phyloP scores from a whole-genome alignment of 2,888 invertebrate genomes.

The Apamea monoglypha region DNA sequence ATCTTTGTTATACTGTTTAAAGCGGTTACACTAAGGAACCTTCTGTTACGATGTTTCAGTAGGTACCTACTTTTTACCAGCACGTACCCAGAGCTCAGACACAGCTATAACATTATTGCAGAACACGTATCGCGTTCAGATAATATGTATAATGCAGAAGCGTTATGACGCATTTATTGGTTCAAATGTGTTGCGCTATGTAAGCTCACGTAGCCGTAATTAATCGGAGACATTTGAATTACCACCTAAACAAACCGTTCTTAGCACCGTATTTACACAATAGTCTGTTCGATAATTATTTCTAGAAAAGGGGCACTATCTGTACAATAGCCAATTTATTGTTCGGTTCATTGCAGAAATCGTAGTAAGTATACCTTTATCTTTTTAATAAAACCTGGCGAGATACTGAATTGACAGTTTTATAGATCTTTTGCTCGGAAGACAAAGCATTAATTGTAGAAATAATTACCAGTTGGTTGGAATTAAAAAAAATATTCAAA shows the following conservation, averaged over 20 bases:
- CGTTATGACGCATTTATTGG: slow-evolving; percentile 87
- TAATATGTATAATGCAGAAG: slow-evolving; percentile 87
- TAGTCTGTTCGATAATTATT: slow-evolving; percentile 20
- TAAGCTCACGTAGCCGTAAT: slow-evolving; percentile 74
- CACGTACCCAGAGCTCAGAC: slow-evolving; percentile 74
- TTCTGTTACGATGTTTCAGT: slow-evolving; percentile 76
- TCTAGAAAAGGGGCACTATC: slow-evolving; percentile 43
- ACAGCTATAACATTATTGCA: slow-evolving; percentile 86
- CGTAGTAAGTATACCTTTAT: slow-evolving; percentile 40
- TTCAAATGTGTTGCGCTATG: slow-evolving; percentile 78
- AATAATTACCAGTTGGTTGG: slow-evolving; percentile 4
- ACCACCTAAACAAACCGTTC: slow-evolving; percentile 20
- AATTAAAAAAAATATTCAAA: slow-evolving; percentile 22
- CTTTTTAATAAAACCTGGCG: slow-evolving; percentile 48
- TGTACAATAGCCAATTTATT: slow-evolving; percentile 35
- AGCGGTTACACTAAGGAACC: slow-evolving; percentile 15
- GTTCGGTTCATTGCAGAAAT: slow-evolving; percentile 35
- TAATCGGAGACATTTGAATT: slow-evolving; percentile 58
- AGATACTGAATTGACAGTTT: slow-evolving; percentile 57
- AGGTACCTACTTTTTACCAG: slow-evolving; percentile 73
- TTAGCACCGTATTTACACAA: slow-evolving; percentile 12
- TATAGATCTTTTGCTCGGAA: slow-evolving; percentile 39
- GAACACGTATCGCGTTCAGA: slow-evolving; percentile 86
- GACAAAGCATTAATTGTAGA: slow-evolving; percentile 37
- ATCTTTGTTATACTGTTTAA: background rate